Percentiles rank a stretch among this genome's conserved stretches.
These are phyloP conservation scores for Drosophila gunungcola DNA, from an alignment of 1,140 invertebrate species.

Conservation along the genomic window DNA sequence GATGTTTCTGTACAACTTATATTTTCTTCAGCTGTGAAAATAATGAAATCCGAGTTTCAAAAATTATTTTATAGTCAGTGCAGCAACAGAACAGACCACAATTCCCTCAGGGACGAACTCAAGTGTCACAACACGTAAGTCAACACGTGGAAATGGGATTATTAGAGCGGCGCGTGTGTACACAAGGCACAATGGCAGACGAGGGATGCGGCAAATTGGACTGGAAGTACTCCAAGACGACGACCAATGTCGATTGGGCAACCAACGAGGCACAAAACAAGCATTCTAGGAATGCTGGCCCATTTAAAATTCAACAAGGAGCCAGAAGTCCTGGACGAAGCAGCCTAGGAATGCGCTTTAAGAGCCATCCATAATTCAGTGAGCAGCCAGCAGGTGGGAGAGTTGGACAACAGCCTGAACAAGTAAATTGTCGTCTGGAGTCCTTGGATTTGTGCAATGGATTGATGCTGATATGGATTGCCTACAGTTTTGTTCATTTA, in stretches of 20 bases:
- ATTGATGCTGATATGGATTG: not conserved
- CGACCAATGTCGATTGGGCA: constrained; percentile 40
- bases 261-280: constrained; percentile 46
- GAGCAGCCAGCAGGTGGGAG: not conserved
- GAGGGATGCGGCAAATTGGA: constrained; percentile 31
- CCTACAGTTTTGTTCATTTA: not conserved
- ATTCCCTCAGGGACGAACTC: constrained; percentile 1
- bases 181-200: constrained; percentile 30
- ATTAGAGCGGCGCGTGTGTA: constrained; percentile 45
- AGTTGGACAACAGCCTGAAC: constrained; percentile 5
- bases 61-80: constrained; percentile 3
- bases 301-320: constrained; percentile 40
- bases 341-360: constrained; percentile 30
- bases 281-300: constrained; percentile 20
- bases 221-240: constrained; percentile 24
- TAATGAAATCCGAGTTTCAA: too few species aligned
- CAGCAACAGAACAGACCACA: constrained; percentile 7
- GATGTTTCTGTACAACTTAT: too few species aligned
- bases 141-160: constrained; percentile 55
- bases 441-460: not conserved
- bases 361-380: constrained; percentile 35
- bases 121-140: constrained; percentile 61
- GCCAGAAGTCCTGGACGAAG: constrained; percentile 10
- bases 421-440: not conserved
- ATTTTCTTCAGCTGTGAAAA: too few species aligned